These are phyloP conservation scores for Coregonus clupeaformis DNA, from an alignment of 2,113 vertebrate genomes.

Conservation along the genomic window DNA sequence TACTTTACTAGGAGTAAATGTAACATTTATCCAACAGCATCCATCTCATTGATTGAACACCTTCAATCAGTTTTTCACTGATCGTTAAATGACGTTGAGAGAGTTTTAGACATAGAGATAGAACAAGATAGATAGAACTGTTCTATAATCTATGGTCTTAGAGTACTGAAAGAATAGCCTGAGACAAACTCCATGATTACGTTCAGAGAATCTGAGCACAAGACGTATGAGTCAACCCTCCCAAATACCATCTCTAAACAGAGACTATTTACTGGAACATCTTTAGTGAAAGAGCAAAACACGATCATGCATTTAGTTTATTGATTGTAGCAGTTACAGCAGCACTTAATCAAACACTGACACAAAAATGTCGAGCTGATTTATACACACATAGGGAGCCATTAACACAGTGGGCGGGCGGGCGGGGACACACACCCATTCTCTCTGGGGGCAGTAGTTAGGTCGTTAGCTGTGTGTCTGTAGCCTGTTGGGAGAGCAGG, in stretches of 20 bases:
- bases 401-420: slow-evolving; percentile 1
- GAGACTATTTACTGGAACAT: slow-evolving; percentile 1
- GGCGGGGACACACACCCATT: slow-evolving; percentile 1
- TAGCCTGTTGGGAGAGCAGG: background rate
- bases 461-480: background rate
- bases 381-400: slow-evolving; percentile 23
- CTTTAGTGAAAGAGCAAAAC: slow-evolving; percentile 17
- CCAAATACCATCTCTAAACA: slow-evolving; percentile 1
- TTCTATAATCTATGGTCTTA: background rate
- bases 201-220: background rate
- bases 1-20: background rate
- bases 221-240: background rate
- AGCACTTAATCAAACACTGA: slow-evolving; percentile 13
- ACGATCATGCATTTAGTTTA: slow-evolving; percentile 8
- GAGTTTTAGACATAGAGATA: no score
- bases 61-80: no score
- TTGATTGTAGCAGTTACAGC: slow-evolving; percentile 26
- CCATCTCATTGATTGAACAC: background rate
- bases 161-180: background rate
- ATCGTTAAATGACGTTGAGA: no score
- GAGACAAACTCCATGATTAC: background rate
- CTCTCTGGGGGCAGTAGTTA: background rate
- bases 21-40: background rate
- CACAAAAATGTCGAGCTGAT: slow-evolving; percentile 46
- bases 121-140: no score